A percentile compares a stretch with the other conserved stretches of the same genome.
These are phyloP conservation scores for Aramus guarauna DNA, from an alignment of 2,113 vertebrate species.

Conservation along the genomic window DNA sequence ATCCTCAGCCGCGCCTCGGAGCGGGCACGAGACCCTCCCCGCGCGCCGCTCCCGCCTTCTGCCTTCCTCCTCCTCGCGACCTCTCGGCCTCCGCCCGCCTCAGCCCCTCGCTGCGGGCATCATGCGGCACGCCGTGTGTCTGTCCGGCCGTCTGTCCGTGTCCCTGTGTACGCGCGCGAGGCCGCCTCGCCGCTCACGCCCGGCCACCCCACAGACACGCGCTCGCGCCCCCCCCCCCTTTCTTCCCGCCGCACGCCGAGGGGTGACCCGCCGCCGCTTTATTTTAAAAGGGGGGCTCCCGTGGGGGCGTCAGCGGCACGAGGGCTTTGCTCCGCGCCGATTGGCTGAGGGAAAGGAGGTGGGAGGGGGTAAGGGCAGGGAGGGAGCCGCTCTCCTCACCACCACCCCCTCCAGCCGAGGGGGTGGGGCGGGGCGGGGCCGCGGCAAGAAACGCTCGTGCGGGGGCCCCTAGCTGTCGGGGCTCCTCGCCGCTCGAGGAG, in stretches of 20 bases:
- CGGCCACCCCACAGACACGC: background rate
- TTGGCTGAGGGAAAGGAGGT: background rate
- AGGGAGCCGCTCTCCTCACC: background rate
- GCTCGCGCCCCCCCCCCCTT: too few species aligned
- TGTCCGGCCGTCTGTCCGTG: too few species aligned
- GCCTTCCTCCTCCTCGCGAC: background rate
- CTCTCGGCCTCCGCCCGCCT: background rate
- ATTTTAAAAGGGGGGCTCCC: constrained; percentile 41
- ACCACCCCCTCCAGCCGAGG: background rate
- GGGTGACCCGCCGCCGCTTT: background rate
- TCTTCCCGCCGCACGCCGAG: background rate
- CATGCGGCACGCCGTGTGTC: background rate
- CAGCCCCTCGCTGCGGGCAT: background rate
- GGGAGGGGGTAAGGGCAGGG: background rate
- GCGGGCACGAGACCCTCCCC: background rate
- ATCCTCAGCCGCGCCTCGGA: background rate
- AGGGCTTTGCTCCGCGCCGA: background rate
- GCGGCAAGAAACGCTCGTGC: background rate
- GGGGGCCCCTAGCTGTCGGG: background rate
- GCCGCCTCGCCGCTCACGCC: background rate
- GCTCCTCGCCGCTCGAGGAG: too few species aligned
- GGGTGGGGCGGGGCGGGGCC: background rate
- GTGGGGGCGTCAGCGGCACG: background rate
- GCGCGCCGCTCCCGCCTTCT: background rate
- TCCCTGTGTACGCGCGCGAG: too few species aligned